Conservation (phyloP, 2,113 vertebrate genomes). For the Amblyornis subalaris region DNA sequence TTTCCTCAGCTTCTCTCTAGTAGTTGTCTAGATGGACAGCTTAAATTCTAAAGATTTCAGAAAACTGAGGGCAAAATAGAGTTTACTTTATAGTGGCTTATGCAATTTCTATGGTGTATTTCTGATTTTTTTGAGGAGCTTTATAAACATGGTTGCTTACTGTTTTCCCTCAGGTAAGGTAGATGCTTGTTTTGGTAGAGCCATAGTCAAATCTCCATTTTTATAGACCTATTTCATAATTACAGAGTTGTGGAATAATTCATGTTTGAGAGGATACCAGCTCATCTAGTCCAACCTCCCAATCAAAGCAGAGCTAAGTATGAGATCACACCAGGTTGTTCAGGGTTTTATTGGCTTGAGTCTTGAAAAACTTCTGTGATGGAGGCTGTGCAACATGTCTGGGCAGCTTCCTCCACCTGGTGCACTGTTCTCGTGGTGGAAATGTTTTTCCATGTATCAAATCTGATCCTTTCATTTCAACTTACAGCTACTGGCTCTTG, state of each 20-base stretch:
- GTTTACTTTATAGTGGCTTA: not conserved
- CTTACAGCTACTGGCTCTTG: not conserved
- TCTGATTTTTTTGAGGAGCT: not conserved
- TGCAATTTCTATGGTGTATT: not conserved
- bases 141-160: not conserved
- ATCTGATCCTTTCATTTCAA: not conserved
- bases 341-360: not conserved
- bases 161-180: not conserved
- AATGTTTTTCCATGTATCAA: not conserved
- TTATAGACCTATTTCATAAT: not conserved
- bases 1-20: not conserved
- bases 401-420: not conserved
- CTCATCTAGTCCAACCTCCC: not conserved
- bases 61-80: not conserved
- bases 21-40: not conserved
- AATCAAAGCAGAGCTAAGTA: not conserved
- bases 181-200: not conserved
- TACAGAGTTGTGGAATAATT: not conserved
- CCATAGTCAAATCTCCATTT: not conserved
- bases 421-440: not conserved
- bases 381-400: not conserved
- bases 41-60: not conserved
- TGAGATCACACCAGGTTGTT: not conserved
- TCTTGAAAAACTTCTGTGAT: not conserved
- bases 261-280: not conserved